These are phyloP conservation scores for Siniperca chuatsi DNA, from an alignment of 2,113 vertebrate species.

Conservation along the genomic window DNA sequence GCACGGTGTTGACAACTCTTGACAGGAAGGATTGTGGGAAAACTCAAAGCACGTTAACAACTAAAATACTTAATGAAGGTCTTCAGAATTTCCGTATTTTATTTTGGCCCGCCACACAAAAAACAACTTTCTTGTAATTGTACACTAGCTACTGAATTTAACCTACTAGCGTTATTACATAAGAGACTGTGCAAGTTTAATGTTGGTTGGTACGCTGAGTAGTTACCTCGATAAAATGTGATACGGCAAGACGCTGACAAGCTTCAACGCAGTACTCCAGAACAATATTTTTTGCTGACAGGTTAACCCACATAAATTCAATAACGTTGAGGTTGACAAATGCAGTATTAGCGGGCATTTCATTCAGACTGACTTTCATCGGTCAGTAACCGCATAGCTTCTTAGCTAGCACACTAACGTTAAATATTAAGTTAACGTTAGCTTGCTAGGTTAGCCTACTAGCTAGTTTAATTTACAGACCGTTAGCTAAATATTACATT, in stretches of 20 bases:
- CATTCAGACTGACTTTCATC: constrained; percentile 35
- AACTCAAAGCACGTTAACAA: neutral
- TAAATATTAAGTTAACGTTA: constrained; percentile 12
- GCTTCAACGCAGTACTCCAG: accelerated
- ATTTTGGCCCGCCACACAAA: neutral
- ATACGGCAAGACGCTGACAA: neutral
- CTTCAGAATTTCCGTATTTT: neutral
- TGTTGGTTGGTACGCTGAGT: neutral
- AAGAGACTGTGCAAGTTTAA: neutral
- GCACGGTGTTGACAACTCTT: neutral
- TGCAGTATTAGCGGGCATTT: neutral
- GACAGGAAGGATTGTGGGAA: neutral
- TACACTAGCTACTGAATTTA: neutral
- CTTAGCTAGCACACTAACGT: constrained; percentile 9
- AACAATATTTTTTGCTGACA: neutral
- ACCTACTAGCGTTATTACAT: too few species aligned
- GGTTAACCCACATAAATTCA: accelerated
- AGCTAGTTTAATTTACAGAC: neutral
- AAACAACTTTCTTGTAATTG: neutral
- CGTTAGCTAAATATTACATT: neutral
- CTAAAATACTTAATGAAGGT: neutral
- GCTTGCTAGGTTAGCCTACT: constrained; percentile 36
- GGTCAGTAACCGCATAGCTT: neutral
- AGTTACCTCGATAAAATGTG: too few species aligned
- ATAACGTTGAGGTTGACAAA: neutral